Conservation (phyloP, 2,888 invertebrate genomes). For the Dynastes tityus region DNA sequence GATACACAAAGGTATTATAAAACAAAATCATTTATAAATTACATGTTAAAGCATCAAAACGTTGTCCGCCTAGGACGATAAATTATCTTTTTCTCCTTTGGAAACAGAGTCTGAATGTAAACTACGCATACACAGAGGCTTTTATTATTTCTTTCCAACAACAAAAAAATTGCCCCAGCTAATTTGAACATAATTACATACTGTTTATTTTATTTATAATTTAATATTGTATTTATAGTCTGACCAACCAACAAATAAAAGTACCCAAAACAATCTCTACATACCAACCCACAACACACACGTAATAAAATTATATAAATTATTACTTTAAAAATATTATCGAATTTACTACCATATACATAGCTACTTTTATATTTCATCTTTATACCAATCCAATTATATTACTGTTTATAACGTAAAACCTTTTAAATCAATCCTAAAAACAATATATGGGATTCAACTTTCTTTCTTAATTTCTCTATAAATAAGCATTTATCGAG, state of each 20-base stretch:
- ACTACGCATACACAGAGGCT: constrained; percentile 54
- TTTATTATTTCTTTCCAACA: constrained; percentile 56
- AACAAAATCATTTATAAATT: constrained; percentile 71
- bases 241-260: constrained; percentile 41
- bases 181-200: constrained; percentile 59
- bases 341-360: constrained; percentile 17
- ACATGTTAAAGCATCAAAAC: constrained; percentile 71
- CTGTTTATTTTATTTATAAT: constrained; percentile 60
- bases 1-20: constrained; percentile 70
- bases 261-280: constrained; percentile 14
- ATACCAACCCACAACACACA: constrained; percentile 31
- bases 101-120: constrained; percentile 54
- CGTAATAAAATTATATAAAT: constrained; percentile 48
- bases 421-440: neutral
- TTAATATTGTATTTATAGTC: constrained; percentile 54
- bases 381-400: neutral
- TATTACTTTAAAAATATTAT: constrained; percentile 40
- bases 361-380: neutral
- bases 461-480: too few relatives aligned
- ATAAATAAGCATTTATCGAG: too few relatives aligned
- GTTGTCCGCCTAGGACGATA: constrained; percentile 70
- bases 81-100: constrained; percentile 67
- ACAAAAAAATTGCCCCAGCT: constrained; percentile 55
- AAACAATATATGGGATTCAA: too few relatives aligned
- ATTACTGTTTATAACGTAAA: constrained; percentile 3